Conservation (phyloP, 2,113 vertebrate genomes). For the Actinemys pallida region DNA sequence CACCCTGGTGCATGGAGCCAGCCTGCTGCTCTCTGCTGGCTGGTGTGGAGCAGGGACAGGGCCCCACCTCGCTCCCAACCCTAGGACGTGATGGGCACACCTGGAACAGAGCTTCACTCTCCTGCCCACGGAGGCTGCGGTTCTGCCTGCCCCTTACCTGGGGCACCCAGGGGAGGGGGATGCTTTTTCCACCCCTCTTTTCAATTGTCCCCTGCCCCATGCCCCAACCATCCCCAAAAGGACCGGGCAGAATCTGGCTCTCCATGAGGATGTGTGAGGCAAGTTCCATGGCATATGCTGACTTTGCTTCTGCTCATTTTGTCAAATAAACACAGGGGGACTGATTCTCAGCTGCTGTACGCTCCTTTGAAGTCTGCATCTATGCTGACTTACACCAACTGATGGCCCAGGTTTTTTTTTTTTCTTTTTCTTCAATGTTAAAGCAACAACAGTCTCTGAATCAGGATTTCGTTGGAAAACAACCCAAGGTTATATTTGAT, state of each 20-base stretch:
- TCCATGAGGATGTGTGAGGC: not conserved
- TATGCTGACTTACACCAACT: not conserved
- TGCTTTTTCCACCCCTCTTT: not conserved
- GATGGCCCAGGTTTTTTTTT: fast-evolving
- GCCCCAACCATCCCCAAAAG: not conserved
- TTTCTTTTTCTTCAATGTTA: not conserved
- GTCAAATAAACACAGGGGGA: not conserved
- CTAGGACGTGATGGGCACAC: not conserved
- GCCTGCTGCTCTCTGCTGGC: not conserved
- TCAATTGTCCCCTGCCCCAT: not conserved
- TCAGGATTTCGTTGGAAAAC: not conserved
- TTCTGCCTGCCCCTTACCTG: not conserved
- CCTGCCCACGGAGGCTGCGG: too few species aligned
- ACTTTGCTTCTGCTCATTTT: not conserved
- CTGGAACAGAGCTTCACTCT: too few species aligned
- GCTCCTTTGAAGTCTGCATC: not conserved
- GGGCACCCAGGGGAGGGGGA: not conserved
- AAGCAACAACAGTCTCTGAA: not conserved
- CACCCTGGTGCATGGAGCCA: not conserved
- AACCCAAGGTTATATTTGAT: not conserved
- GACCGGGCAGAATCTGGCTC: fast-evolving
- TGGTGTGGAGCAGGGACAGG: not conserved
- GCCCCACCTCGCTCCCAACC: not conserved
- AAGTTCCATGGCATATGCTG: not conserved
- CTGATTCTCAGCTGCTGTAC: not conserved